A percentile compares a stretch with the other conserved stretches of the same genome.
phyloP scores from a whole-genome alignment of 92 coral and sea anemone species.

The Epizoanthus scotinus region DNA sequence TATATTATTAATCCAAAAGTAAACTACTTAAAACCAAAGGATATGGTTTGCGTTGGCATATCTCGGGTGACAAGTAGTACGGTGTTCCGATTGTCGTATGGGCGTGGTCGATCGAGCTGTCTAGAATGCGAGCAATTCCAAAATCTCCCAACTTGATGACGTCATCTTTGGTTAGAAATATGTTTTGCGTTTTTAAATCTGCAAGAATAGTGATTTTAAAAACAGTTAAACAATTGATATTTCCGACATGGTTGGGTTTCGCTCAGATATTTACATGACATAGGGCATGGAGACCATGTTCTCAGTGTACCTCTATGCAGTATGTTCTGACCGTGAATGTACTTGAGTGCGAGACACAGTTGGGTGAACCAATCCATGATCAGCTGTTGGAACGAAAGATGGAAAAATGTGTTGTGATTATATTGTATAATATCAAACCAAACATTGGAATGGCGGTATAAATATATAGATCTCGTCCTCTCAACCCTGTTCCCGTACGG shows the following conservation, averaged over 20 bases:
- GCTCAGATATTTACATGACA: no score
- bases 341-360: slow-evolving; percentile 82
- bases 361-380: slow-evolving; percentile 88
- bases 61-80: slow-evolving; percentile 95
- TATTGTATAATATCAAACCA: background rate
- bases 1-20: background rate
- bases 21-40: slow-evolving; percentile 61
- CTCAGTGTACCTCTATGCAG: slow-evolving; percentile 95
- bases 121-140: slow-evolving; percentile 94
- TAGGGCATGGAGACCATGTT: no score
- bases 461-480: no score
- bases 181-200: slow-evolving; percentile 93
- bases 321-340: slow-evolving; percentile 86
- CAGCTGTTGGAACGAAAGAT: slow-evolving; percentile 52
- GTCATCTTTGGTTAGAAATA: slow-evolving; percentile 83
- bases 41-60: slow-evolving; percentile 97
- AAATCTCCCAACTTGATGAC: slow-evolving; percentile 96
- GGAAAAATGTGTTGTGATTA: background rate
- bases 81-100: slow-evolving; percentile 98
- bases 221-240: background rate
- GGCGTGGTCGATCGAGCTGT: slow-evolving; percentile 94
- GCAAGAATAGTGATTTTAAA: no score
- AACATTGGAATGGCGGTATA: background rate
- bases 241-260: no score
- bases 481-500: no score